Conservation (phyloP, 2,113 vertebrate genomes). For the Mormoops blainvillei region DNA sequence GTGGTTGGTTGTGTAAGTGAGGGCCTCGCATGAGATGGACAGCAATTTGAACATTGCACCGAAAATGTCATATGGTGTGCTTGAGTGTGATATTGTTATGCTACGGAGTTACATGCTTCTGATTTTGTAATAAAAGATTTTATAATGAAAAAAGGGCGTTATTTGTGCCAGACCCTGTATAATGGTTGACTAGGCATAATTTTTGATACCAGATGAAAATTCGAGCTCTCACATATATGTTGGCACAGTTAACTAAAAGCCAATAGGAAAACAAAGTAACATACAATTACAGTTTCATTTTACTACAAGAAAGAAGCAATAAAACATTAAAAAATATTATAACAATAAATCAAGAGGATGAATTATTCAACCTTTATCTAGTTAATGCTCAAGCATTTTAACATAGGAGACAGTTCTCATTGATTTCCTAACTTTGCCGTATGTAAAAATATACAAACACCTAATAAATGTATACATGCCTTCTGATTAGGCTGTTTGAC, state of each 20-base stretch:
- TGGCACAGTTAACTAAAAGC: conserved; percentile 21
- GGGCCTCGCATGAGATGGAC: too few species aligned
- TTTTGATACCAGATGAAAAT: conserved; percentile 48
- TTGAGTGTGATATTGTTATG: too few species aligned
- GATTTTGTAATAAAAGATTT: too few species aligned
- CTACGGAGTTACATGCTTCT: too few species aligned
- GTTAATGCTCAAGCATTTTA: conserved; percentile 10
- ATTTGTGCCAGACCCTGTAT: neutral
- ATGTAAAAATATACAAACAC: conserved; percentile 35
- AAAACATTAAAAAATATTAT: conserved; percentile 54
- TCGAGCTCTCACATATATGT: neutral
- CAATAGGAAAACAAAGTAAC: conserved; percentile 50
- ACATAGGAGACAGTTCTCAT: neutral
- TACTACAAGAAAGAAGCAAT: conserved; percentile 56
- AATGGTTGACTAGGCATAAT: neutral
- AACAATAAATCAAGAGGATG: conserved; percentile 52
- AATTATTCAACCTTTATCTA: conserved; percentile 49
- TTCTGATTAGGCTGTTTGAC: conserved; percentile 27
- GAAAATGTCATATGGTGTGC: too few species aligned
- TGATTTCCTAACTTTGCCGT: conserved; percentile 17
- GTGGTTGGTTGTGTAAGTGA: too few species aligned
- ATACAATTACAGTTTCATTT: conserved; percentile 51
- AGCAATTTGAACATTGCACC: too few species aligned
- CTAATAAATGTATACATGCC: conserved; percentile 8
- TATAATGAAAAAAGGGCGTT: too few species aligned